Evolutionary conservation across 2,113 vertebrate species (phyloP).

Genomic region (Chlamydotis undulata): DNA sequence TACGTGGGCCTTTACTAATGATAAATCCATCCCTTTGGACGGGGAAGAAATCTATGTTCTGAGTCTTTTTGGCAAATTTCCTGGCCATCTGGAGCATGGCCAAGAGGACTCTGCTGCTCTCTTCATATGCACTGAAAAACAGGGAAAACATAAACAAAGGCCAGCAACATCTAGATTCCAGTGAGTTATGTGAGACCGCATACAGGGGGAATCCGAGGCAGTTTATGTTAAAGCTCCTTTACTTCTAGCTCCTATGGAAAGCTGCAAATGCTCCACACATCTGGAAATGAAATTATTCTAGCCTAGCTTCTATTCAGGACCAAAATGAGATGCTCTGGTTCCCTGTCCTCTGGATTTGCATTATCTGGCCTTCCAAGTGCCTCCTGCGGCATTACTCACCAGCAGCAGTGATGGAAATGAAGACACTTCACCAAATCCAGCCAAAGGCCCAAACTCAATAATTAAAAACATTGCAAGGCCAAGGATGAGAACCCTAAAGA

Average conservation of each 20-base stretch:
- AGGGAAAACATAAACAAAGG: not conserved
- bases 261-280: not conserved
- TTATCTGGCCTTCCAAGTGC: not conserved
- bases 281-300: not conserved
- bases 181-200: not conserved
- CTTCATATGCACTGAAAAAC: not conserved
- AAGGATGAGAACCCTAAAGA: not conserved
- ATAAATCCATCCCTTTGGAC: conserved; percentile 33
- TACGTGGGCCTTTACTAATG: conserved; percentile 25
- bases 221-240: not conserved
- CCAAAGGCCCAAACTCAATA: not conserved
- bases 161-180: not conserved
- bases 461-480: not conserved
- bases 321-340: not conserved
- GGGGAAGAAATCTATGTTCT: conserved; percentile 13
- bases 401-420: not conserved
- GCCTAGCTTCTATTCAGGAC: not conserved
- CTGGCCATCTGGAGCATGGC: not conserved
- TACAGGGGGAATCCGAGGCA: not conserved
- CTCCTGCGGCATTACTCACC: not conserved
- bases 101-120: conserved; percentile 11
- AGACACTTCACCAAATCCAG: not conserved
- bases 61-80: conserved; percentile 43
- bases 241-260: not conserved
- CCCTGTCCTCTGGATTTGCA: not conserved